A percentile compares a stretch with the other conserved stretches of the same genome.
These are phyloP conservation scores for Channa argus DNA, from an alignment of 2,113 vertebrate genomes.

Conservation along the genomic window DNA sequence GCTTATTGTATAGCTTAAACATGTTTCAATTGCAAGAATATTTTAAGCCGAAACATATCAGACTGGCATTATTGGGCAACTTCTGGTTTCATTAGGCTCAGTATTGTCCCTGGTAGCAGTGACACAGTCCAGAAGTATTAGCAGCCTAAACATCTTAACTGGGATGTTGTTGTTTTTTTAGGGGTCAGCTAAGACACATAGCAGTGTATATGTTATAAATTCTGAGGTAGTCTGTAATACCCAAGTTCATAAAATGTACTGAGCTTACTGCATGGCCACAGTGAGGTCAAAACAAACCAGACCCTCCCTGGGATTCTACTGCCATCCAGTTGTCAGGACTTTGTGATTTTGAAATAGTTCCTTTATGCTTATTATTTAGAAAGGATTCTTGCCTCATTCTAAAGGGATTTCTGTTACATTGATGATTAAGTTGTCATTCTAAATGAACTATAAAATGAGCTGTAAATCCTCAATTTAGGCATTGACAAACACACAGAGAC, in stretches of 20 bases:
- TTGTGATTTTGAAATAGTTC: too few relatives aligned
- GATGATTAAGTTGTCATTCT: too few relatives aligned
- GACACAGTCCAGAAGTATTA: conserved; percentile 48
- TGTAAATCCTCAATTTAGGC: too few relatives aligned
- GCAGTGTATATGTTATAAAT: neutral
- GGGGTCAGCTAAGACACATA: too few relatives aligned
- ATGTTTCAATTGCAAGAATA: neutral
- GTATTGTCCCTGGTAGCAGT: conserved; percentile 4
- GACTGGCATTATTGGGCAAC: conserved; percentile 19
- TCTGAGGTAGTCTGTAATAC: neutral
- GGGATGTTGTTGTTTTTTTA: neutral
- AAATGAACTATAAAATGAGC: too few relatives aligned
- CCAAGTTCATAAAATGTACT: too few relatives aligned
- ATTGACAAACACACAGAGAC: too few relatives aligned
- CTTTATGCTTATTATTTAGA: too few relatives aligned
- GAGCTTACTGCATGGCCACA: too few relatives aligned
- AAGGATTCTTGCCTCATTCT: too few relatives aligned
- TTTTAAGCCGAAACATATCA: neutral
- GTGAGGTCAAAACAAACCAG: neutral
- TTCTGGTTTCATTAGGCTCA: conserved; percentile 31
- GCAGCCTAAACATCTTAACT: conserved; percentile 22
- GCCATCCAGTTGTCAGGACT: neutral
- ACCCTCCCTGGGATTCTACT: neutral
- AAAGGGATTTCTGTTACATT: too few relatives aligned
- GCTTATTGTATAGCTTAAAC: neutral